phyloP scores from a whole-genome alignment of 2,797 vertebrate species.

The Eulemur mongoz region DNA sequence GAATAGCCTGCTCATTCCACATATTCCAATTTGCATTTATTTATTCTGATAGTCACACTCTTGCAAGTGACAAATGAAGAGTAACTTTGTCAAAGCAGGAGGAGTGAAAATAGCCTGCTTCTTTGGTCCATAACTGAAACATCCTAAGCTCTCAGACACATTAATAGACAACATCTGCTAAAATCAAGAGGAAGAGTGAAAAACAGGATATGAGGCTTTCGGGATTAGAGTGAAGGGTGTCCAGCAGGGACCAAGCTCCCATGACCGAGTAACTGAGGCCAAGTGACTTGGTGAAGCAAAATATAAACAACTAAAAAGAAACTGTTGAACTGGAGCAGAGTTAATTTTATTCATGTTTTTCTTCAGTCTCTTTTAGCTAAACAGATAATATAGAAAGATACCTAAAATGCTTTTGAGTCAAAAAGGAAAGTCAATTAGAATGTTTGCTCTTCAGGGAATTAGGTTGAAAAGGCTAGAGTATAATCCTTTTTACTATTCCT shows the following conservation, averaged over 20 bases:
- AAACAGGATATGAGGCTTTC: constrained; percentile 78
- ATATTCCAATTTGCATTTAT: neutral
- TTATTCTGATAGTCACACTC: neutral
- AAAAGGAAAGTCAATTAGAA: neutral
- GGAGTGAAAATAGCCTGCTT: constrained; percentile 53
- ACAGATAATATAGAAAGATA: constrained; percentile 37
- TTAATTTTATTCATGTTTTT: constrained; percentile 55
- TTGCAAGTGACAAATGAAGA: constrained; percentile 27
- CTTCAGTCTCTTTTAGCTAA: constrained; percentile 5
- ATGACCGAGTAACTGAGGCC: constrained; percentile 54
- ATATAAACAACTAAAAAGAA: constrained; percentile 62
- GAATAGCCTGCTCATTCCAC: neutral
- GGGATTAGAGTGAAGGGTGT: constrained; percentile 57
- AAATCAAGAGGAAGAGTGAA: constrained; percentile 71
- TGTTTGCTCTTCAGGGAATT: neutral
- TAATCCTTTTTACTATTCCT: neutral
- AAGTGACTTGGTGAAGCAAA: constrained; percentile 56
- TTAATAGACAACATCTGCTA: constrained; percentile 79
- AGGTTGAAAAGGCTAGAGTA: neutral
- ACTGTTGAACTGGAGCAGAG: neutral
- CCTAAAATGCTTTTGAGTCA: constrained; percentile 1
- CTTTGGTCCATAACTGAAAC: constrained; percentile 68
- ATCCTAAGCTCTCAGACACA: constrained; percentile 62
- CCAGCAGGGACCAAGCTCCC: constrained; percentile 54
- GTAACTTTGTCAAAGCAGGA: neutral